Base-by-base conservation (phyloP, 2,888 invertebrate species). In the Blera fallax region DNA sequence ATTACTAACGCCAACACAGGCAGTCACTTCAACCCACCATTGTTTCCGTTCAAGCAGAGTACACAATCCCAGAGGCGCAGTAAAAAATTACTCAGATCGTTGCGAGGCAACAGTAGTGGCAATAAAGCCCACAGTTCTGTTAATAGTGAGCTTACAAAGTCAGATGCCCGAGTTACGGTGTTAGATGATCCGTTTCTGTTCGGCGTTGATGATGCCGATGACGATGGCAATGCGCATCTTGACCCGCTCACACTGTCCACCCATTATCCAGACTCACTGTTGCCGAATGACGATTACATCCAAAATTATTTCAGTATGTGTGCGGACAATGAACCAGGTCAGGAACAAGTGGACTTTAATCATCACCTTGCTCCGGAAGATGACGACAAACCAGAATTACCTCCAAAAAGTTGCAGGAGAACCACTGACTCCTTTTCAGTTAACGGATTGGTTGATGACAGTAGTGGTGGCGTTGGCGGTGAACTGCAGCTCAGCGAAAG, bases 151-250 rank as follows among this genome's bases (percentile, higher is more conserved):
- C 88, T 88, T 29, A 91, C 90, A 21, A 90, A 92, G 73, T 87
- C 89, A 76, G 90, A 90, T 87, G 91, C 91, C 87, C 90, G 89
- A 84, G 91, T 92, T n/a, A 92, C 92, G 18, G 90, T 92, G n/a
- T 89, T 92, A 4, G 92, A 92, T 85, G 92, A 92, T 90, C 92
- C 92, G 73, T 92, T 92, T 88, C 88, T 92, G 10, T 90, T 92
- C 58, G 92, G 92, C 79, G 90, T 92, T 80, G 91, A 88, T 74
- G 84, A 81, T 62, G 29, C 29, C 8, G 67, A 48, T 18, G 80
- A 56, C 11, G 73, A 54, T 29, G 78, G 27, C n/a, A 80, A 65
- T 40, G 32, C 34, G 10, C 58, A 73, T 43, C 16, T 70, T 52
- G 76, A 85, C 64, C 81, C 85, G 52, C 69, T 84, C 29, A 81